Evolutionary conservation across 2,888 invertebrate genomes (phyloP).

Genomic region (Pseudanteris insignis): DNA sequence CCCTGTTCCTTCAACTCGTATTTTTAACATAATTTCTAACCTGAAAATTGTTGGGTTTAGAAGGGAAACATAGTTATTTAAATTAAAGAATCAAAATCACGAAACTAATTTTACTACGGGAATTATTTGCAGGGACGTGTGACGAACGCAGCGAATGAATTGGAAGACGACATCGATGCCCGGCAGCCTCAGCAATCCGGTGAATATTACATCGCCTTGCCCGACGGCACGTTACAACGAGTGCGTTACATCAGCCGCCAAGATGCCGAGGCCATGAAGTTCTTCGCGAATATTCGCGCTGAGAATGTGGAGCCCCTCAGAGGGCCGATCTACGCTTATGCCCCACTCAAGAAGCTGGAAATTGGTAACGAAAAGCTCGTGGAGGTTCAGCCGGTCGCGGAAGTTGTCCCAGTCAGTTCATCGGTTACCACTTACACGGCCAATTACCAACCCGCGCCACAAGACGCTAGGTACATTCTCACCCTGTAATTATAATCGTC

Average conservation of each 20-base stretch:
- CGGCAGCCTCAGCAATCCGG: conserved; percentile 64
- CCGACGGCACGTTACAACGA: conserved; percentile 72
- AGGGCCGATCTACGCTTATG: conserved; percentile 71
- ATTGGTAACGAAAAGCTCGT: conserved; percentile 55
- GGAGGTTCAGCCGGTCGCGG: conserved; percentile 57
- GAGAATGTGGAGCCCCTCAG: conserved; percentile 73
- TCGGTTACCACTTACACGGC: conserved; percentile 55
- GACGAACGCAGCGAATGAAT: conserved; percentile 59
- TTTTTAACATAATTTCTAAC: too few species aligned
- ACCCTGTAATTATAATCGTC: too few species aligned
- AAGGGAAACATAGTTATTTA: background rate
- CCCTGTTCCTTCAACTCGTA: too few species aligned
- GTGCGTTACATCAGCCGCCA: conserved; percentile 72
- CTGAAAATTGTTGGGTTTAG: background rate
- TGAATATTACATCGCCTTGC: conserved; percentile 74
- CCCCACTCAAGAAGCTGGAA: conserved; percentile 60
- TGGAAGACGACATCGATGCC: conserved; percentile 57
- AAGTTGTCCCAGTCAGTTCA: conserved; percentile 53
- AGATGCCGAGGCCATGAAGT: conserved; percentile 71
- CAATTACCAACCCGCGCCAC: conserved; percentile 54
- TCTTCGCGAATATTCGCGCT: conserved; percentile 73
- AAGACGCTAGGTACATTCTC: conserved; percentile 57
- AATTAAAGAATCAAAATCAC: background rate
- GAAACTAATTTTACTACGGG: too few species aligned
- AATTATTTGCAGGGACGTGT: conserved; percentile 48